phyloP scores from a whole-genome alignment of 2,888 invertebrate species.

The Resseliella maxima region DNA sequence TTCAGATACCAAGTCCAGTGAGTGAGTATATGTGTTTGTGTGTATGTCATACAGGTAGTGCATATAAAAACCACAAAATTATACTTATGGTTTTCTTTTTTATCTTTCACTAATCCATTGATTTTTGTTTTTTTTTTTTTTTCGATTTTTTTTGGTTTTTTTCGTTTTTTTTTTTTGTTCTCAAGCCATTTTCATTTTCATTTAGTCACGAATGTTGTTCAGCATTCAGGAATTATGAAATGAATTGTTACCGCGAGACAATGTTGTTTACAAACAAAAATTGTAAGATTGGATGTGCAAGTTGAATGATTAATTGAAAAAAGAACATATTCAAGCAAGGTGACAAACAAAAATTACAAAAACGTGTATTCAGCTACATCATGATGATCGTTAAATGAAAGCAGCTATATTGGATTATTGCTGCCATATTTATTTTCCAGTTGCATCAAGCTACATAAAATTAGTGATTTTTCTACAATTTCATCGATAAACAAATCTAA shows the following conservation, averaged over 20 bases:
- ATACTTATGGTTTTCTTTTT: neutral
- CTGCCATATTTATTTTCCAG: too few species aligned
- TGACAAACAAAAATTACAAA: too few species aligned
- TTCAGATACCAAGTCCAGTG: slow-evolving; percentile 12
- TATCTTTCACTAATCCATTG: neutral
- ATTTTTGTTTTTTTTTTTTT: neutral
- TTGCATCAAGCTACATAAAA: too few species aligned
- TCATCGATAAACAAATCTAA: too few species aligned
- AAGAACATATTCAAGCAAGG: too few species aligned
- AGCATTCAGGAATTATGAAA: neutral
- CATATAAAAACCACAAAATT: neutral
- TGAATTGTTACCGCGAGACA: neutral
- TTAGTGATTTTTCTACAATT: too few species aligned
- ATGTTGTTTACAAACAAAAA: neutral
- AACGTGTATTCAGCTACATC: too few species aligned
- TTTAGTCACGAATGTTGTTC: neutral
- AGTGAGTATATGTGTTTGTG: neutral
- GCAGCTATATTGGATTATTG: too few species aligned
- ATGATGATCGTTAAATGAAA: too few species aligned
- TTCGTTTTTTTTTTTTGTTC: neutral
- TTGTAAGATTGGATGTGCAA: neutral
- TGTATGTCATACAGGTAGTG: neutral
- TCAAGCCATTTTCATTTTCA: neutral
- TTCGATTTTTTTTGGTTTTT: neutral
- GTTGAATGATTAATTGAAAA: neutral